Percentiles rank a stretch among this genome's conserved stretches.
These are phyloP conservation scores for Microtus montanus DNA, from an alignment of 2,113 vertebrate species.

Conservation along the genomic window DNA sequence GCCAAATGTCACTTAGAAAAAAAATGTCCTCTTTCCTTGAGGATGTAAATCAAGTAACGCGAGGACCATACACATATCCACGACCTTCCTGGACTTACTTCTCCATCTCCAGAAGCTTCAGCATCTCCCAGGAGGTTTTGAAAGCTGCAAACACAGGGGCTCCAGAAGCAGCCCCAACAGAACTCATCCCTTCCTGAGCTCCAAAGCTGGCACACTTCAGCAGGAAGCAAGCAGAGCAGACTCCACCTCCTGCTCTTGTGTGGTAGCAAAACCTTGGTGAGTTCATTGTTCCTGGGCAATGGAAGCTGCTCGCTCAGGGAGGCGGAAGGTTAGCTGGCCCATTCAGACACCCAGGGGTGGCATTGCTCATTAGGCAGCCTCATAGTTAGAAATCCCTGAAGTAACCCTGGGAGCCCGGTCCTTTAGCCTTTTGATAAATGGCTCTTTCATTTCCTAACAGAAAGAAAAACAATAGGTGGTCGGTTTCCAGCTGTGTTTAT, in stretches of 20 bases:
- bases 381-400: not conserved
- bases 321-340: not conserved
- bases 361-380: conserved; percentile 36
- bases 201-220: not conserved
- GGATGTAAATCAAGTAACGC: not conserved
- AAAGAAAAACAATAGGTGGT: conserved; percentile 44
- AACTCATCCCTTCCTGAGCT: not conserved
- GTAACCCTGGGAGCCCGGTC: not conserved
- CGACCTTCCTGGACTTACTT: not conserved
- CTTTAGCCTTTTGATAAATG: conserved; percentile 6
- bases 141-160: not conserved
- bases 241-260: conserved; percentile 38
- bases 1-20: not conserved
- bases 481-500: conserved; percentile 66
- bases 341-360: not conserved
- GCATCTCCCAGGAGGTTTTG: not conserved
- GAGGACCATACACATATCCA: not conserved
- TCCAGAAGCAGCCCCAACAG: not conserved
- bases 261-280: not conserved
- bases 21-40: not conserved
- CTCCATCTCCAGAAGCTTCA: not conserved
- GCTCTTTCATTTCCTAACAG: conserved; percentile 55
- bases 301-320: not conserved
- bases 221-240: not conserved
- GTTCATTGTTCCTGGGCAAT: conserved; percentile 8